Base-by-base conservation (phyloP, 2,797 vertebrate genomes). In the Cetoscarus ocellatus region DNA sequence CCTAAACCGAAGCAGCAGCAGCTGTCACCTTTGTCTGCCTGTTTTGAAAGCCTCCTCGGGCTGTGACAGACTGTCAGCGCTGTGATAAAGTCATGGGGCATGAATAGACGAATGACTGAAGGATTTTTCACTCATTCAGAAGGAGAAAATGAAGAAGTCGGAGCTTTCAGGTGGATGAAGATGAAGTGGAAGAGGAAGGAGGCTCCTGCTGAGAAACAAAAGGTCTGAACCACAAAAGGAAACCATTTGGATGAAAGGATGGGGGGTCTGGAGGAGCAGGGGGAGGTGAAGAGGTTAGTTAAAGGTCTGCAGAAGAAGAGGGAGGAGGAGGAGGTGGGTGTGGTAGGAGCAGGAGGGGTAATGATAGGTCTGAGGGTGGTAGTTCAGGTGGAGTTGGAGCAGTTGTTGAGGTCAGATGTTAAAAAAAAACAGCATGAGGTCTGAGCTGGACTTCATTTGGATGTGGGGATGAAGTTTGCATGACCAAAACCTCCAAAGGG, bases 201-300 rank as follows among this genome's bases (percentile, higher is more conserved):
- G 65, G 8, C 6, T 8, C 81, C 84, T 70, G 53, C 74, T 75
- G 82, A 77, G 67, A 85, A 72, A 80, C 86, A 87, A 89, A 88
- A 86, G 84, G 52, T 12, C 18, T 61, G 1, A 12, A 77, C 52
- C 70, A 84, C 76, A 85, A 82, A 88, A 82, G 70, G 67, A 69
- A 77, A 50, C 75, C 81, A 75, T 82, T 77, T 82, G 73, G 77
- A 53, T 67, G 65, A 40, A 42, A 17, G 72, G 38, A 34, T 3
- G 12, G 11, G 45, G 17, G 27, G 63, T n/a, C 35, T 27, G 2
- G 18, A 61, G n/a, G 7, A 55, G 66, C 52, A 38, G 60, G 9
- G 38, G 63, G 40, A 10, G 56, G 48, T 15, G 55, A 14, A 17
- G 19, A 52, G 50, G 48, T 14, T 0, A 19, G 17, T 52, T 35